Evolutionary conservation across 2,797 vertebrate species (phyloP).

Genomic region (Cuculus canorus): DNA sequence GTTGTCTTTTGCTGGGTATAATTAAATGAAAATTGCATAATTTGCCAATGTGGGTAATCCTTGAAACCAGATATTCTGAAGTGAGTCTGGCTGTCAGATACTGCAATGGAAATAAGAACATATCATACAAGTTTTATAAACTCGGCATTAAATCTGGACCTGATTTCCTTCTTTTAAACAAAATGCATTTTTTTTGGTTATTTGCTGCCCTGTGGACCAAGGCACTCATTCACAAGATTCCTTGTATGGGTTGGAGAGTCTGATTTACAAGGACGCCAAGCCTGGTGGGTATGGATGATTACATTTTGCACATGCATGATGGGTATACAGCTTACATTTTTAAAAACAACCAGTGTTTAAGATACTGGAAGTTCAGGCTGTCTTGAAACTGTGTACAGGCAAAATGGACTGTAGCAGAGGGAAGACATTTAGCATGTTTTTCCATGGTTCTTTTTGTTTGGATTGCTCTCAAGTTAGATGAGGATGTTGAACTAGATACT

Average conservation of each 20-base stretch:
- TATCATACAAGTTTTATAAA: not conserved
- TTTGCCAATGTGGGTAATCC: not conserved
- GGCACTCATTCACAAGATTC: slow-evolving; percentile 85
- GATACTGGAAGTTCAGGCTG: not conserved
- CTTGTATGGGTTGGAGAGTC: slow-evolving; percentile 89
- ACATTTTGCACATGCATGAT: not conserved
- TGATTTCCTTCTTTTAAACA: slow-evolving; percentile 22
- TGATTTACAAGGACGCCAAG: slow-evolving; percentile 88
- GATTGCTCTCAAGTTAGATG: not conserved
- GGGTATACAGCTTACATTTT: not conserved
- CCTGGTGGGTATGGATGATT: slow-evolving; percentile 87
- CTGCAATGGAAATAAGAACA: not conserved
- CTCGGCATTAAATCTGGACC: not conserved
- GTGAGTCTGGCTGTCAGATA: not conserved
- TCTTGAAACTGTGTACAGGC: not conserved
- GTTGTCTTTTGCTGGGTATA: not conserved
- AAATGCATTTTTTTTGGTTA: slow-evolving; percentile 33
- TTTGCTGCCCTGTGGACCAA: slow-evolving; percentile 77
- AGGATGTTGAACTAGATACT: not conserved
- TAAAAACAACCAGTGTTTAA: not conserved
- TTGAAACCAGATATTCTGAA: not conserved
- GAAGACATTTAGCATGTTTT: not conserved
- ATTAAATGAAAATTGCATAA: not conserved
- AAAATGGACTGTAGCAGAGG: not conserved
- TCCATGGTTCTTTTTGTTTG: not conserved